These are phyloP conservation scores for Ailurus styani DNA, from an alignment of 2,113 vertebrate species.

Conservation along the genomic window DNA sequence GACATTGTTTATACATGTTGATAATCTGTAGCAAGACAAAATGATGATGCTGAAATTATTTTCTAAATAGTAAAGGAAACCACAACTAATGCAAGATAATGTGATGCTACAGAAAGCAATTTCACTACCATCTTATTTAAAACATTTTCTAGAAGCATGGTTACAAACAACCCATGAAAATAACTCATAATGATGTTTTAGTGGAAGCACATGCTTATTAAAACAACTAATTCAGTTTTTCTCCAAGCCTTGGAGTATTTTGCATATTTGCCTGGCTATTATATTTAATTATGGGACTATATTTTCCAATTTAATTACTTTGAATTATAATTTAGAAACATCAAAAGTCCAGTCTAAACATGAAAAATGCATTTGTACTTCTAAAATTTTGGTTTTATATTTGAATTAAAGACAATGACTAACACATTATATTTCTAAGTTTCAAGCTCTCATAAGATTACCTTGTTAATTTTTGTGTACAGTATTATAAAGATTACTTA, in stretches of 20 bases:
- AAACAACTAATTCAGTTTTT: background rate
- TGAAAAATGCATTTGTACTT: slow-evolving; percentile 65
- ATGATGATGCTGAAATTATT: background rate
- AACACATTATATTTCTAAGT: background rate
- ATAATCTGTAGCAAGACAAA: background rate
- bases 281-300: slow-evolving; percentile 56
- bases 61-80: background rate
- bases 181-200: slow-evolving; percentile 40
- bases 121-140: background rate
- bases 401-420: slow-evolving; percentile 41
- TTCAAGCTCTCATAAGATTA: background rate
- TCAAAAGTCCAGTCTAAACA: slow-evolving; percentile 62
- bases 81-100: background rate
- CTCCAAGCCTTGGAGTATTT: slow-evolving; percentile 27
- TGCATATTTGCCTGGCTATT: slow-evolving; percentile 39
- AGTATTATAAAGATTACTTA: background rate
- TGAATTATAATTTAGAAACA: slow-evolving; percentile 71
- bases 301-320: slow-evolving; percentile 69
- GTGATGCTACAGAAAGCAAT: background rate
- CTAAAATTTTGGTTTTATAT: slow-evolving; percentile 46
- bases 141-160: background rate
- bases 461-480: background rate
- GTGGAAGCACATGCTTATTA: slow-evolving; percentile 34
- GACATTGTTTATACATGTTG: background rate
- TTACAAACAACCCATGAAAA: slow-evolving; percentile 24